These are phyloP conservation scores for Sebastes oblongus DNA, from an alignment of 2,797 vertebrate species.

Conservation along the genomic window DNA sequence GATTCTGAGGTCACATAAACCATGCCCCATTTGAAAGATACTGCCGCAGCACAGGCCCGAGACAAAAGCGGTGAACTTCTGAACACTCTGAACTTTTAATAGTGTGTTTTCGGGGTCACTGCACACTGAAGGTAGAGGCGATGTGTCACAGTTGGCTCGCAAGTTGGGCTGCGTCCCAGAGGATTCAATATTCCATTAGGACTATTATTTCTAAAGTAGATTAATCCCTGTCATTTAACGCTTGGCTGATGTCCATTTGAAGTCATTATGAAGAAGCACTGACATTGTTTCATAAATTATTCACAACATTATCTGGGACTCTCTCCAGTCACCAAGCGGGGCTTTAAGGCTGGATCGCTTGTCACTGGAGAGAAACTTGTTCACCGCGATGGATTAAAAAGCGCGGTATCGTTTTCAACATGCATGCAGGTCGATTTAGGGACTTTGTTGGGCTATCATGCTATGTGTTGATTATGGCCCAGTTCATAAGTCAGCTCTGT, in stretches of 20 bases:
- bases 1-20: slow-evolving; percentile 15
- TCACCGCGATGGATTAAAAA: slow-evolving; percentile 51
- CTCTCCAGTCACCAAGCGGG: slow-evolving; percentile 45
- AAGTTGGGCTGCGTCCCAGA: slow-evolving; percentile 63
- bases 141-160: slow-evolving; percentile 56
- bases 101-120: slow-evolving; percentile 64
- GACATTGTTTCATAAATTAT: slow-evolving; percentile 79
- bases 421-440: not conserved
- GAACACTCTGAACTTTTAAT: slow-evolving; percentile 69
- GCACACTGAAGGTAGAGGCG: slow-evolving; percentile 42
- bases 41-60: not conserved
- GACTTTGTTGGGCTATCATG: not conserved
- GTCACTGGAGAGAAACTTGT: slow-evolving; percentile 37
- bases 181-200: slow-evolving; percentile 78
- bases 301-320: slow-evolving; percentile 72
- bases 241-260: slow-evolving; percentile 81
- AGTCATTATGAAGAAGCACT: slow-evolving; percentile 79
- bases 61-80: slow-evolving; percentile 60
- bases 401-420: slow-evolving; percentile 40
- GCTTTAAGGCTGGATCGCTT: slow-evolving; percentile 52
- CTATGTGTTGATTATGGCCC: not conserved
- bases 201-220: slow-evolving; percentile 79
- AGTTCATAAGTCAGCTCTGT: not conserved
- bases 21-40: slow-evolving; percentile 12
- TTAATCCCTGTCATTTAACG: slow-evolving; percentile 83